Base-by-base conservation (phyloP, 2,113 vertebrate genomes). In the Desmodus rotundus region DNA sequence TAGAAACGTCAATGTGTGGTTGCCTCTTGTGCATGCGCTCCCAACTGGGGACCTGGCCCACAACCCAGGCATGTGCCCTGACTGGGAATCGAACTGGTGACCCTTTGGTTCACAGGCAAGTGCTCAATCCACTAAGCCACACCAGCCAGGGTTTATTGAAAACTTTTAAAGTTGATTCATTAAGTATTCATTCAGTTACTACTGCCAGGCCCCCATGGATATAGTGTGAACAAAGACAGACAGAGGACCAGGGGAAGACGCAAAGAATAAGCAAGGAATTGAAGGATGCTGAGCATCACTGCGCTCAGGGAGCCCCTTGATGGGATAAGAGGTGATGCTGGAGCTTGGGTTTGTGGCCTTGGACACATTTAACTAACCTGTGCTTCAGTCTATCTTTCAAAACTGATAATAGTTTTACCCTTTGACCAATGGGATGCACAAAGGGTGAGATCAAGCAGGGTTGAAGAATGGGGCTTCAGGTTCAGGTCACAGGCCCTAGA, bases 131-230 rank as follows among this genome's bases (percentile, higher is more conserved):
- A 28, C 61, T 31, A 28, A 63, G 61, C 28, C 61, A 63, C 13
- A 63, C 26, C 28, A 63, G 28, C 24, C 28, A 63, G 61, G 13
- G 28, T 26, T 76, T 76, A 50, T 13, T n/a, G 31, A 81, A 95
- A 84, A 80, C 31, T 77, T 88, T 92, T 90, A 45, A 87, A 89
- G 11, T 87, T 17, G 91, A 38, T 73, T 65, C 50, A 92, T 67
- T 83, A 93, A 93, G 67, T 61, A 87, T 70, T 73, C 96, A 94
- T 65, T 94, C 72, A 92, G 33, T 92, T 94, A 61, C 81, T 89
- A 89, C 28, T 80, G n/a, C 22, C 24, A 95, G 80, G 65, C 1
- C 17, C 5, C 58, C 47, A 22, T 33, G 61, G 17, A 88, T 58
- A 85, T 3, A 88, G 26, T 85, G n/a, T 73, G 31, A 92, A 85